Evolutionary conservation across 30 jellyfish, hydroid and myxozoan genomes (phyloP), one percentile per base, ranked within the genome.

Genomic region (Chrysaora quinquecirrha): DNA sequence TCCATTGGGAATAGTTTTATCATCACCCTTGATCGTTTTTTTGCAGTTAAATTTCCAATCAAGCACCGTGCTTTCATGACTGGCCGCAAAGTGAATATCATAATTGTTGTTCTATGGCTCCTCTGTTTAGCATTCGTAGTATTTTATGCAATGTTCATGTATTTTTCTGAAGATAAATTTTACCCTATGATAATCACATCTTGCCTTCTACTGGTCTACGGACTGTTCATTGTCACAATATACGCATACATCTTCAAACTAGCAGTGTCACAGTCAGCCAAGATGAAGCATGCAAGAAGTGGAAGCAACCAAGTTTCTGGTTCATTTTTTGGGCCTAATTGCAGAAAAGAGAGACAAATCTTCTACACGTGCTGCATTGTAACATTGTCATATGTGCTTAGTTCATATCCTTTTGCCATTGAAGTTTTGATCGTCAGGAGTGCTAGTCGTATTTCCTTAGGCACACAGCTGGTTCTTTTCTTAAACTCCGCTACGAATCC

Each of bases 331-430:
- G 52, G 46, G 3, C n/a, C 38, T 31, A n/a, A 20, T 0, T 72
- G 76, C 76, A 34, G 32, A 35, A 84, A 65, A 21, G 83, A 84
- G 38, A 48, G 87, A 21, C 63, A 43, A 7, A 1, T 82, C 60
- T 27, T 82, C 60, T 9, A 28, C 29, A 82, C 92, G 29, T 48
- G 84, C 43, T 2, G 30, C 12, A 2, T 82, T 34, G 92, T 82
- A 18, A 66, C 73, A 2, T 30, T 60, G n/a, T 82, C 92, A 1
- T 82, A 68, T 75, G 65, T 82, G 21, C 14, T 70, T 21, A 68
- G 92, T 65, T 66, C 73, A 72, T 82, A 68, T 65, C 92, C 92
- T 19, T 29, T 68, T 29, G 73, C 85, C 4, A 30, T 82, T 24
- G 78, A 82, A 7, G 34, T 82, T 34, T 28, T 82, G 38, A 19